Evolutionary conservation across 2,113 vertebrate genomes (phyloP).

Genomic region (Mustela nigripes): DNA sequence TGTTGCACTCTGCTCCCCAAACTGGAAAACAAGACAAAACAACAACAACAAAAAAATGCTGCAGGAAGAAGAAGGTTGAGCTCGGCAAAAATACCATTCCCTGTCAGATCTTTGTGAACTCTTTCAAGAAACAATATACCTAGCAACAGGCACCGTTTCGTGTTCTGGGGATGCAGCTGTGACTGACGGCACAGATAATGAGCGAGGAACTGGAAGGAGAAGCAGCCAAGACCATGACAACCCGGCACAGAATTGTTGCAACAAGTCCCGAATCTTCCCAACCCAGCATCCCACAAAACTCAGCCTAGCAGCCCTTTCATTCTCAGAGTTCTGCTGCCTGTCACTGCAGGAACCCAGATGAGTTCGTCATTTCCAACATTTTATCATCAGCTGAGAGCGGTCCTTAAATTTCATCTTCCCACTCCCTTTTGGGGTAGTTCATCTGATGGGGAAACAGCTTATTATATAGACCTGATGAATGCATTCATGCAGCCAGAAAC

Average conservation of each 20-base stretch:
- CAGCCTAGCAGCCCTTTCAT: background rate
- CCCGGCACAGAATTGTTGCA: background rate
- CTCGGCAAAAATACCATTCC: background rate
- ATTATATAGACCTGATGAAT: background rate
- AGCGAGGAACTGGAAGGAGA: background rate
- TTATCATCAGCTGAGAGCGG: background rate
- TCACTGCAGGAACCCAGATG: background rate
- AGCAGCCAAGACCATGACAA: rapidly evolving
- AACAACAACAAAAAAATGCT: background rate
- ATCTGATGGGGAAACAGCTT: background rate
- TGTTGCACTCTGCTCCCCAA: background rate
- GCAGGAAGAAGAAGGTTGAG: background rate
- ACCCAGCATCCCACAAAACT: background rate
- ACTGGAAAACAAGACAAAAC: background rate
- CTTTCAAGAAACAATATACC: background rate
- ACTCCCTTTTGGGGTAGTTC: background rate
- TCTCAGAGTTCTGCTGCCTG: background rate
- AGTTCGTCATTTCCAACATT: background rate
- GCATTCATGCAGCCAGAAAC: background rate
- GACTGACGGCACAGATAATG: too few relatives aligned
- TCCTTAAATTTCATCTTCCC: background rate
- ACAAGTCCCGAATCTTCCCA: background rate
- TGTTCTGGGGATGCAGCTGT: background rate
- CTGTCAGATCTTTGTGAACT: background rate
- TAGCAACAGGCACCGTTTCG: background rate